Evolutionary conservation across 2,888 invertebrate genomes (phyloP), one percentile per base, ranked within the genome.

Genomic region (Lithophane ornitopus): DNA sequence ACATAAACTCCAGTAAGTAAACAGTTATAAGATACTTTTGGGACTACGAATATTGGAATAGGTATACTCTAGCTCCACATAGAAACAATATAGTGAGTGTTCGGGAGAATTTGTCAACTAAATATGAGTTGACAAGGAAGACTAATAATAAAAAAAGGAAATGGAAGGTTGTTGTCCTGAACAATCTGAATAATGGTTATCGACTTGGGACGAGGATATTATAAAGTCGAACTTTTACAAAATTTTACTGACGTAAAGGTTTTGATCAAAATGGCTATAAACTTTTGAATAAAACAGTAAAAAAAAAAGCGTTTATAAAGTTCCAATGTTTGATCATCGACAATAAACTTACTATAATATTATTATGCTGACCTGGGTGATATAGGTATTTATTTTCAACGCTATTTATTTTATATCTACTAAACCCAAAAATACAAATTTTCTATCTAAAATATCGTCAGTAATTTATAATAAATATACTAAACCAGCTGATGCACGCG

Each of bases 21-120:
- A 88, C 86, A 88, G 87, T 82, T 82, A 84, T 75, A 86, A 78
- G 80, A 87, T 81, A 84, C 87, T 84, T 88, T 82, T 79, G 82
- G 84, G 85, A 75, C 77, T 74, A 56, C 69, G 75, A 58, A 70
- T 88, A 78, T 84, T 74, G 56, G 66, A 70, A 70, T 74, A 80
- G 52, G 71, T 74, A 61, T 54, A 72, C 68, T 67, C n/a, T 58
- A 59, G 61, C 67, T 75, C 22, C 46, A 54, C 56, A 72, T 59
- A 54, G 59, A 74, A 63, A 71, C 63, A 56, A 74, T 68, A 34
- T 62, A 54, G n/a, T 22, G 14, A 61, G 44, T 65, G 49, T 58
- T 54, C 12, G 22, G 9, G 46, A 49, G 34, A 63, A 71, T 46
- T 61, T 75, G 49, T 61, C 58, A 58, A 70, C 41, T 65, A 46